Evolutionary conservation across 2,113 vertebrate species (phyloP).

Genomic region (Eclectus roratus): DNA sequence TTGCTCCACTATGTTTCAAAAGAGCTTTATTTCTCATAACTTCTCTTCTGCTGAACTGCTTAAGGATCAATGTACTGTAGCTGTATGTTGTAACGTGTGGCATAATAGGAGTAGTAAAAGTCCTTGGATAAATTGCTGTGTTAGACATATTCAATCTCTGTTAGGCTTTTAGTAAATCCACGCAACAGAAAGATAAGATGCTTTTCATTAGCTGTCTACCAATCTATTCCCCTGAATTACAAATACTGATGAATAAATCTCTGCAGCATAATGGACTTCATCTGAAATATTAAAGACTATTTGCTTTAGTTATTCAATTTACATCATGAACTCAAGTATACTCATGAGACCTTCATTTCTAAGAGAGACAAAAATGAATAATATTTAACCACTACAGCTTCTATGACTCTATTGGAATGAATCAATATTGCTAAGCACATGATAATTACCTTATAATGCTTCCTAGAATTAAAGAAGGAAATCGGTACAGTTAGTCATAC

Average conservation of each 20-base stretch:
- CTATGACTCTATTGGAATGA: neutral
- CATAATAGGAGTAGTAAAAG: neutral
- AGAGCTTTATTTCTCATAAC: neutral
- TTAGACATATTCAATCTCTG: neutral
- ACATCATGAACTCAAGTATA: neutral
- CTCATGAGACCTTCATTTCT: neutral
- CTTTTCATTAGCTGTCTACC: conserved; percentile 23
- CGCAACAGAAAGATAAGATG: neutral
- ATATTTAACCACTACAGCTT: neutral
- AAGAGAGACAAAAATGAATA: neutral
- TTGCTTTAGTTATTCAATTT: conserved; percentile 32
- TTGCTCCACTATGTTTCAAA: neutral
- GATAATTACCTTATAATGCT: neutral
- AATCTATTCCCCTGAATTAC: neutral
- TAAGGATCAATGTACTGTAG: neutral
- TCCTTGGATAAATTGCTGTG: neutral
- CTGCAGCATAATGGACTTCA: neutral
- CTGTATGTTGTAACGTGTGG: neutral
- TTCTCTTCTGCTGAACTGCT: neutral
- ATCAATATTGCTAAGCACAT: neutral
- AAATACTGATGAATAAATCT: neutral
- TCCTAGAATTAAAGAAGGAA: neutral
- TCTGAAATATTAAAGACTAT: conserved; percentile 8
- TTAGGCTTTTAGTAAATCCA: conserved; percentile 20
- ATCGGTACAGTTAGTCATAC: neutral